phyloP scores from a whole-genome alignment of 30 jellyfish, hydroid and myxozoan genomes.

The Calvadosia cruxmelitensis region DNA sequence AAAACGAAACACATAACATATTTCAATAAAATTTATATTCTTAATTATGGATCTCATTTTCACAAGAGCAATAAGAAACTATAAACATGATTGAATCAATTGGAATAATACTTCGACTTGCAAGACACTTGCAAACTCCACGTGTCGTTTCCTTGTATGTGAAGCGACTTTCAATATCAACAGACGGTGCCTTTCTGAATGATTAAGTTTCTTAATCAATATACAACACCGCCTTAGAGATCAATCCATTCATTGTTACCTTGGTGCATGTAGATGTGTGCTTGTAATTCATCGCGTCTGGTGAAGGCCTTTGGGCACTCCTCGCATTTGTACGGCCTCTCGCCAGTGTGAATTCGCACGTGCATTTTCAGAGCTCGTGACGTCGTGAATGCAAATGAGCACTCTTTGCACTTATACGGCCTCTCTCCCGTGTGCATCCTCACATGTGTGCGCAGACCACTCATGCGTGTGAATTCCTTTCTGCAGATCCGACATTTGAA shows the following conservation, averaged over 20 bases:
- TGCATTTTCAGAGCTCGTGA: constrained; percentile 86
- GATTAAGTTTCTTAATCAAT: too few species aligned
- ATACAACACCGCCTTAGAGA: too few species aligned
- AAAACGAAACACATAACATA: too few species aligned
- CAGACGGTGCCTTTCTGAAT: too few species aligned
- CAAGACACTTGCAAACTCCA: too few species aligned
- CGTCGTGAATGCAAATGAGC: constrained; percentile 81
- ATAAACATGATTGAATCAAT: too few species aligned
- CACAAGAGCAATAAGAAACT: background rate
- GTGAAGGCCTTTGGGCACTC: constrained; percentile 80
- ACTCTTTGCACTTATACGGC: constrained; percentile 64
- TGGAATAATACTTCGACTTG: too few species aligned
- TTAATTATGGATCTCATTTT: constrained; percentile 1
- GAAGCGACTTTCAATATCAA: too few species aligned
- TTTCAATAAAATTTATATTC: too few species aligned
- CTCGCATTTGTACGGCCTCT: constrained; percentile 73
- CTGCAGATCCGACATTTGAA: constrained; percentile 68
- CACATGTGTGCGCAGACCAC: constrained; percentile 77
- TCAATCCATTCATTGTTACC: constrained; percentile 16
- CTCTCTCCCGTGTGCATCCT: constrained; percentile 90
- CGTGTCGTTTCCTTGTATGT: too few species aligned
- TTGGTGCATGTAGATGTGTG: constrained; percentile 80
- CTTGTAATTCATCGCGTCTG: constrained; percentile 78
- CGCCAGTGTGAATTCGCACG: constrained; percentile 74
- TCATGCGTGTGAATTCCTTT: constrained; percentile 63